Conservation (phyloP, 2,113 vertebrate species). For the Taurulus bubalis region DNA sequence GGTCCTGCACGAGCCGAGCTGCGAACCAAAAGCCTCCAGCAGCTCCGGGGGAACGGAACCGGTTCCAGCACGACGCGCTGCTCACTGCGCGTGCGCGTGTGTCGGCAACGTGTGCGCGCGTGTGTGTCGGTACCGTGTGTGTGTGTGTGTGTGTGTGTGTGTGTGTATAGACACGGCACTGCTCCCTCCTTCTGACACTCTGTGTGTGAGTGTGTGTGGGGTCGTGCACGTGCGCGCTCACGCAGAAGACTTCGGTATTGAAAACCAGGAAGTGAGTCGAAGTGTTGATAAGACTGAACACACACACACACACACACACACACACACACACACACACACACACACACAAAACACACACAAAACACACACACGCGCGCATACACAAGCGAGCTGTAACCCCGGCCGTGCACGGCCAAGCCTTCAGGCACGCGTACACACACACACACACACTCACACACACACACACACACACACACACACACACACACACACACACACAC, state of each 20-base stretch:
- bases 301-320: not conserved
- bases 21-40: too few species aligned
- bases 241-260: constrained; percentile 19
- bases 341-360: not conserved
- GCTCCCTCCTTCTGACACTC: not conserved
- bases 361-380: not conserved
- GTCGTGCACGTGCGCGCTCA: constrained; percentile 1
- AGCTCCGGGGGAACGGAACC: too few species aligned
- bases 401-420: too few species aligned
- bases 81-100: too few species aligned
- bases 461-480: not conserved
- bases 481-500: not conserved
- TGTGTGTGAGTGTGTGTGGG: not conserved
- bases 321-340: not conserved
- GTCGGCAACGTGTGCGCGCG: too few species aligned
- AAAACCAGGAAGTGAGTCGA: constrained; percentile 68
- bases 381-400: too few species aligned
- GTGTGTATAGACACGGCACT: not conserved
- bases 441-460: not conserved
- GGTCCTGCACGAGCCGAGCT: too few species aligned
- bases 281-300: constrained; percentile 44
- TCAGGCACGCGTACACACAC: too few species aligned
- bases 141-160: not conserved
- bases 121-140: not conserved
- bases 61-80: too few species aligned